These are phyloP conservation scores for Tipula helvola DNA, from an alignment of 2,888 invertebrate species.

Conservation along the genomic window DNA sequence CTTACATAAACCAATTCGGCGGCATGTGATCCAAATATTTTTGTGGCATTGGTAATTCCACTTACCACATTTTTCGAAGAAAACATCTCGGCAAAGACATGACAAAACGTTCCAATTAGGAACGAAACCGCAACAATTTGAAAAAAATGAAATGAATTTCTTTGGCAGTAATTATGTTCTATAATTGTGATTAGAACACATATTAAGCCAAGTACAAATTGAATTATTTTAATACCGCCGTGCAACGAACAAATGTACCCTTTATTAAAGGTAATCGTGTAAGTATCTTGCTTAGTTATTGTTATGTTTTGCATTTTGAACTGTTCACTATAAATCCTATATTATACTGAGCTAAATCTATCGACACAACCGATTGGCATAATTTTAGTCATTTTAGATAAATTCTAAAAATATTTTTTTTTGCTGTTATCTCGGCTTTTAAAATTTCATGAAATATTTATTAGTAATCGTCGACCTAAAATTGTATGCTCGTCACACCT, in stretches of 20 bases:
- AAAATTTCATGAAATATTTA: too few species aligned
- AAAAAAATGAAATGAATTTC: slow-evolving; percentile 39
- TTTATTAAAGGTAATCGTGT: not conserved
- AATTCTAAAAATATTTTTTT: not conserved
- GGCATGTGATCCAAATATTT: not conserved
- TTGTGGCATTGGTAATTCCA: not conserved
- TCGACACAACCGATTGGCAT: not conserved
- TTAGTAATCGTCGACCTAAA: too few species aligned
- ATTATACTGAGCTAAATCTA: not conserved
- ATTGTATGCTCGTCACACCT: too few species aligned
- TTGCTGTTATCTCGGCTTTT: too few species aligned
- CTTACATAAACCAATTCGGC: not conserved
- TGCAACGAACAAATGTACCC: not conserved
- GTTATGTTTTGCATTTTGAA: not conserved
- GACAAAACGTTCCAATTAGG: slow-evolving; percentile 64
- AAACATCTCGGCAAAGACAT: not conserved
- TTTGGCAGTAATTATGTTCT: not conserved
- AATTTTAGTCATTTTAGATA: not conserved
- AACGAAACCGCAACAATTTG: slow-evolving; percentile 62
- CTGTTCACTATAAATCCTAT: not conserved
- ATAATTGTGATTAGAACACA: not conserved
- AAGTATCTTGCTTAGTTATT: not conserved
- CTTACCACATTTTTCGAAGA: not conserved
- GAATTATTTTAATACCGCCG: not conserved
- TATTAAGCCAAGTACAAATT: not conserved